Conservation (phyloP, 2,888 invertebrate species). For the Tubulanus polymorphus region DNA sequence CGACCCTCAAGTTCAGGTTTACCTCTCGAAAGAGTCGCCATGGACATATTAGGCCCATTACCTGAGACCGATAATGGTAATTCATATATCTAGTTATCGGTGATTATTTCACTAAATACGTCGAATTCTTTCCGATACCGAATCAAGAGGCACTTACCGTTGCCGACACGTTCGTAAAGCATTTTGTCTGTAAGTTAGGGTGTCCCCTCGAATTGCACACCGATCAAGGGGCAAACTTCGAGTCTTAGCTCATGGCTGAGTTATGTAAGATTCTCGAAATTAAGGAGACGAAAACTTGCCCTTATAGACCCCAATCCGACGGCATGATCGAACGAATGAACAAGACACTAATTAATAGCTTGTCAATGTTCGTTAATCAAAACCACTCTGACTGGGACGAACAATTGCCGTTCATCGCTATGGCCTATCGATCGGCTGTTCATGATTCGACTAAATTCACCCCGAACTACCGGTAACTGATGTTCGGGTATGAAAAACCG, state of each 20-base stretch:
- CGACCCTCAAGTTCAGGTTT: neutral
- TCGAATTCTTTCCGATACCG: constrained; percentile 6
- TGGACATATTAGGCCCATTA: constrained; percentile 18
- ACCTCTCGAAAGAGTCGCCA: constrained; percentile 13
- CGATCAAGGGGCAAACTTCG: constrained; percentile 15
- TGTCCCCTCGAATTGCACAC: constrained; percentile 3
- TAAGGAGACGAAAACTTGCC: constrained; percentile 8
- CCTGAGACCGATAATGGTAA: constrained; percentile 4
- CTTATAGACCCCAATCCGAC: constrained; percentile 11
- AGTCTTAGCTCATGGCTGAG: constrained; percentile 7
- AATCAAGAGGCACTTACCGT: constrained; percentile 3
- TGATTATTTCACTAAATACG: constrained; percentile 14
- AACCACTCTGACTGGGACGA: constrained; percentile 9
- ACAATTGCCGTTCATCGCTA: constrained; percentile 5
- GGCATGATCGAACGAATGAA: constrained; percentile 12
- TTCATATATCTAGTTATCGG: constrained; percentile 10
- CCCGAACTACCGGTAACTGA: neutral
- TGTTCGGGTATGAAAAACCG: constrained; percentile 3
- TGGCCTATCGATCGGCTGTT: constrained; percentile 6
- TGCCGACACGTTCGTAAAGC: constrained; percentile 5
- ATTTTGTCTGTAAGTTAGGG: constrained; percentile 10
- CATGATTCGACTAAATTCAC: constrained; percentile 6
- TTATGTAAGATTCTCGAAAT: constrained; percentile 3
- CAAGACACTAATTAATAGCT: neutral
- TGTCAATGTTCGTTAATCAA: constrained; percentile 1